Percentiles rank a stretch among this genome's conserved stretches.
Conservation (phyloP, 2,113 vertebrate genomes). For the Rhinogobius similis region DNA sequence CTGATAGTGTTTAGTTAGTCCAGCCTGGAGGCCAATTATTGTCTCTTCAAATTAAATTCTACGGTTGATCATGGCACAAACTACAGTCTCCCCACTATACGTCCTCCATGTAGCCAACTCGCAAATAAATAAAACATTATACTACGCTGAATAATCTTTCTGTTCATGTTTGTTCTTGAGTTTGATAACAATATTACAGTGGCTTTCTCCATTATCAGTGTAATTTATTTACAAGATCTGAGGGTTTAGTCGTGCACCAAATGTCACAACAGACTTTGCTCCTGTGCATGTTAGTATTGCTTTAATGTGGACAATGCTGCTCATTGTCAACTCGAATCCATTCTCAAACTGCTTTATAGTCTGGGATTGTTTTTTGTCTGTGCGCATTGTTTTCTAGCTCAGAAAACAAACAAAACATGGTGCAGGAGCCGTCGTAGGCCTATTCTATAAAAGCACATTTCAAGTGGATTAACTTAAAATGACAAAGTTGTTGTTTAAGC, state of each 20-base stretch:
- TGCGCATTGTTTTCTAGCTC: not conserved
- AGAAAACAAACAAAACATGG: not conserved
- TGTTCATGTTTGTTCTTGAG: constrained; percentile 14
- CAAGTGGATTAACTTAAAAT: not conserved
- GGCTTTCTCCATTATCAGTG: constrained; percentile 14
- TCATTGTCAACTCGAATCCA: not conserved
- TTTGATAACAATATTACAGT: constrained; percentile 10
- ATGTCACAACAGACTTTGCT: constrained; percentile 35
- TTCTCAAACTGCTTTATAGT: not conserved
- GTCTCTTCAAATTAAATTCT: constrained; percentile 46
- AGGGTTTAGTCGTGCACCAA: constrained; percentile 23
- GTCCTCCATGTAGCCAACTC: constrained; percentile 22
- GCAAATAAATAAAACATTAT: constrained; percentile 13
- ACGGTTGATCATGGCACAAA: constrained; percentile 26
- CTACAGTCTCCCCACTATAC: too few relatives aligned
- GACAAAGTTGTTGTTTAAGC: not conserved
- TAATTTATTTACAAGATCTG: constrained; percentile 29
- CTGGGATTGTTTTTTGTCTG: not conserved
- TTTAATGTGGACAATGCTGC: not conserved
- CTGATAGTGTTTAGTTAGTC: constrained; percentile 10
- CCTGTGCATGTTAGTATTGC: constrained; percentile 26
- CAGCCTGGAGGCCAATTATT: constrained; percentile 46
- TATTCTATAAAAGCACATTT: not conserved
- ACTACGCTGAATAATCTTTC: constrained; percentile 25
- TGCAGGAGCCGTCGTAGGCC: not conserved